phyloP scores from a whole-genome alignment of 2,797 vertebrate species.

The Echeneis naucrates region DNA sequence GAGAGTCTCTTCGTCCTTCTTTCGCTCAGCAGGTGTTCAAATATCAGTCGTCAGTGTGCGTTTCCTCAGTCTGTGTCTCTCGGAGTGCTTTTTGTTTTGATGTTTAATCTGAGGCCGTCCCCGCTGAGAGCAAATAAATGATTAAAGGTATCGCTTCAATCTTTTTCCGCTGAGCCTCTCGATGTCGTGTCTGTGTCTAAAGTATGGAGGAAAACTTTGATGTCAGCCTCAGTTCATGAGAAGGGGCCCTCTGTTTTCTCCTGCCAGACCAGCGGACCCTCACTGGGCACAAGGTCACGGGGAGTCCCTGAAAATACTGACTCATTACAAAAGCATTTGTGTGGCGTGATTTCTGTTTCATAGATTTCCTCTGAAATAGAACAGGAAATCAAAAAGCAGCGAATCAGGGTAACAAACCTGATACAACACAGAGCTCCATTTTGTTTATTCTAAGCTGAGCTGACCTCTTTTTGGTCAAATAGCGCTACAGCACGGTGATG shows the following conservation, averaged over 20 bases:
- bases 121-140: slow-evolving; percentile 48
- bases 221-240: slow-evolving; percentile 50
- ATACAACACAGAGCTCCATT: not conserved
- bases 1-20: not conserved
- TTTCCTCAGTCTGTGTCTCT: slow-evolving; percentile 40
- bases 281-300: slow-evolving; percentile 14
- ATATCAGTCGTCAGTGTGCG: slow-evolving; percentile 43
- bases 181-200: slow-evolving; percentile 40
- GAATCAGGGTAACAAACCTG: not conserved
- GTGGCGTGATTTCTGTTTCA: not conserved
- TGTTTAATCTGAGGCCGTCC: slow-evolving; percentile 46
- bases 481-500: not conserved
- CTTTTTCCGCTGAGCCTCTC: slow-evolving; percentile 24
- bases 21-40: slow-evolving; percentile 49
- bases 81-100: slow-evolving; percentile 10
- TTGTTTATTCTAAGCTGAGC: not conserved
- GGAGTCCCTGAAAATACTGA: slow-evolving; percentile 46
- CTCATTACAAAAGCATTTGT: slow-evolving; percentile 17
- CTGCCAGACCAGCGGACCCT: slow-evolving; percentile 19
- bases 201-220: slow-evolving; percentile 41
- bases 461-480: not conserved
- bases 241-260: slow-evolving; percentile 41
- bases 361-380: not conserved
- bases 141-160: slow-evolving; percentile 36
- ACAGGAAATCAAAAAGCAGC: not conserved